Base-by-base conservation (phyloP, 2,797 vertebrate species). In the Melanotaenia maccullochi region DNA sequence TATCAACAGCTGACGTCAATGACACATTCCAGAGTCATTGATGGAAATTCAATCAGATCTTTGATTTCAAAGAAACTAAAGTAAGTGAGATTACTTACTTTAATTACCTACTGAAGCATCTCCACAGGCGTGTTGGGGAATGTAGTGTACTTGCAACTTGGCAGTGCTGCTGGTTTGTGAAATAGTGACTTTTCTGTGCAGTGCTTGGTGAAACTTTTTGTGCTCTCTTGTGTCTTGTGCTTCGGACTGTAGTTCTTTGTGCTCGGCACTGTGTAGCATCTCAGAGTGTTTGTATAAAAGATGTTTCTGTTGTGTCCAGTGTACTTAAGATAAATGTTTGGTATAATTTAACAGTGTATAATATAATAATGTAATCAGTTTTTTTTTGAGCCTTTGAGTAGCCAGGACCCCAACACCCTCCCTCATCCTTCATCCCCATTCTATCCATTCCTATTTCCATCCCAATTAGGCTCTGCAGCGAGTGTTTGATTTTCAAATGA, bases 71-170 rank as follows among this genome's bases (percentile, higher is more conserved):
- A 85, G 57, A 80, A 80, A 78, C 68, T 85, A 85, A 92, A 88
- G 83, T 89, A 93, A 93, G 90, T 83, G 66, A 52, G 55, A 73
- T 56, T 62, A 71, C 90, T 90, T 91, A 87, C 90, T 92, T 88
- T 85, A 75, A 16, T 6, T 0, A 63, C 55, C 24, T 16, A 71
- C 64, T 35, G 65, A 80, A 83, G 87, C 89, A 88, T 89, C 86
- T 90, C 88, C 90, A 92, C 89, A 85, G 92, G 87, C 54, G 91
- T 90, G 88, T 88, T 91, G 92, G 90, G 90, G 88, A 76, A 51
- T 44, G 69, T 81, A 63, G 82, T 85, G 74, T 83, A 55, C 54
- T 2, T 80, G 84, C 83, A 16, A 20, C 5, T 87, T 92, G 88
- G 75, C 68, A 1, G 55, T 87, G 74, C n/a, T 76, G 64, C 54